Conservation (phyloP, 2,113 vertebrate genomes). For the Enhydra lutris region DNA sequence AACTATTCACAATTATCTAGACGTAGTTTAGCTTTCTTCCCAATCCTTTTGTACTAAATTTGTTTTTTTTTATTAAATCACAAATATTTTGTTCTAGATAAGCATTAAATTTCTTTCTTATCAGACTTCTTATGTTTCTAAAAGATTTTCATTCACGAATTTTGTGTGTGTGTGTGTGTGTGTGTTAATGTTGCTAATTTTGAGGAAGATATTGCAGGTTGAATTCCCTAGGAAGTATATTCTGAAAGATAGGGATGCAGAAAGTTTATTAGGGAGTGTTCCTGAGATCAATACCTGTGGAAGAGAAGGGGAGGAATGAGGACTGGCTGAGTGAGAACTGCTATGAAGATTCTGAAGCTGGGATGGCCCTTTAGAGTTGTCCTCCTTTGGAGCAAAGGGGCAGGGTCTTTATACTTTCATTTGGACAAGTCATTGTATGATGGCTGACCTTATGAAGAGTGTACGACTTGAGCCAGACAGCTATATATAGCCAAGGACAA, state of each 20-base stretch:
- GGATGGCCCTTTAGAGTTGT: neutral
- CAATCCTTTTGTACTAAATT: neutral
- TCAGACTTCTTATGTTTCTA: neutral
- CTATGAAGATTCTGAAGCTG: neutral
- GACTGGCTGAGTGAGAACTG: neutral
- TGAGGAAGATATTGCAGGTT: neutral
- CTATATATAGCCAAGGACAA: neutral
- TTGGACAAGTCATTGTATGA: neutral
- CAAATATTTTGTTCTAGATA: neutral
- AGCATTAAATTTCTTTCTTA: neutral
- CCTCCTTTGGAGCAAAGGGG: neutral
- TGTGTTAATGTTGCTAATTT: neutral
- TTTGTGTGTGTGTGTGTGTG: neutral
- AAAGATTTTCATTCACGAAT: neutral
- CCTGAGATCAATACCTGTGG: neutral
- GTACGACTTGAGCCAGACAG: neutral
- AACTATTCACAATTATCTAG: neutral
- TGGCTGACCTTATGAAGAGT: neutral
- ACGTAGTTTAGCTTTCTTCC: neutral
- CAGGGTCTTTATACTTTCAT: neutral
- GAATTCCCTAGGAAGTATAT: neutral
- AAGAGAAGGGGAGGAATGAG: neutral
- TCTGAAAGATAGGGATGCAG: neutral
- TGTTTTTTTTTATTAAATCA: neutral
- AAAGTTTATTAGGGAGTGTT: neutral